Evolutionary conservation across 2,797 vertebrate genomes (phyloP).

Genomic region (Sebastes diaconus): DNA sequence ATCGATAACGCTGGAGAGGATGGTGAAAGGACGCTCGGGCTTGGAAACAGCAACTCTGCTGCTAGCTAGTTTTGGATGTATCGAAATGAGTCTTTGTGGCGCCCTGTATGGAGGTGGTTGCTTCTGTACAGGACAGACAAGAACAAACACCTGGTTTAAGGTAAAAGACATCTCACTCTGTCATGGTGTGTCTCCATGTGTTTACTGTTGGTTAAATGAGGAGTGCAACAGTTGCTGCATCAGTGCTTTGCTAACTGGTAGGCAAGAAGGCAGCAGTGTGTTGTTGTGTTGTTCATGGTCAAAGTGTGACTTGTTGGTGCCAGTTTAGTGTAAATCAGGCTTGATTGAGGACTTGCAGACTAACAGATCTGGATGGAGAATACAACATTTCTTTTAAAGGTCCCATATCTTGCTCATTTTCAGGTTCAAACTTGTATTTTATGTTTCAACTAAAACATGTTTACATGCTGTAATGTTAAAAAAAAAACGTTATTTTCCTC

Average conservation of each 20-base stretch:
- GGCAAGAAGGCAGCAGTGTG: neutral
- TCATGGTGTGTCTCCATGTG: neutral
- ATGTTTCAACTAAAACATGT: too few relatives aligned
- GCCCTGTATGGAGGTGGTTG: neutral
- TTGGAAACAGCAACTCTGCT: neutral
- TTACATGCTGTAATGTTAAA: too few relatives aligned
- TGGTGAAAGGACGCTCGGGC: accelerated
- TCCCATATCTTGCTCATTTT: too few relatives aligned
- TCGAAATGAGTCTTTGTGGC: neutral
- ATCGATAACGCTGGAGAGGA: neutral
- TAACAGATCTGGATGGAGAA: neutral
- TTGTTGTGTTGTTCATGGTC: neutral
- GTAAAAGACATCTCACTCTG: neutral
- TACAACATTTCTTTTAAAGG: neutral
- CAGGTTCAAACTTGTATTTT: too few relatives aligned
- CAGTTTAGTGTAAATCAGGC: neutral
- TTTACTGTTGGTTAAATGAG: neutral
- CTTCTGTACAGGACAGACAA: neutral
- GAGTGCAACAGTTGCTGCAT: neutral
- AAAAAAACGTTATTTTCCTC: accelerated
- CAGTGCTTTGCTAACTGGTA: neutral
- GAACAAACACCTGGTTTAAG: neutral
- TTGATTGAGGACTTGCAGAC: neutral
- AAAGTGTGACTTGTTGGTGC: neutral
- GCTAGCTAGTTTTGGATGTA: neutral